Evolutionary conservation across 2,113 vertebrate species (phyloP).

Genomic region (Poeciliopsis prolifica): DNA sequence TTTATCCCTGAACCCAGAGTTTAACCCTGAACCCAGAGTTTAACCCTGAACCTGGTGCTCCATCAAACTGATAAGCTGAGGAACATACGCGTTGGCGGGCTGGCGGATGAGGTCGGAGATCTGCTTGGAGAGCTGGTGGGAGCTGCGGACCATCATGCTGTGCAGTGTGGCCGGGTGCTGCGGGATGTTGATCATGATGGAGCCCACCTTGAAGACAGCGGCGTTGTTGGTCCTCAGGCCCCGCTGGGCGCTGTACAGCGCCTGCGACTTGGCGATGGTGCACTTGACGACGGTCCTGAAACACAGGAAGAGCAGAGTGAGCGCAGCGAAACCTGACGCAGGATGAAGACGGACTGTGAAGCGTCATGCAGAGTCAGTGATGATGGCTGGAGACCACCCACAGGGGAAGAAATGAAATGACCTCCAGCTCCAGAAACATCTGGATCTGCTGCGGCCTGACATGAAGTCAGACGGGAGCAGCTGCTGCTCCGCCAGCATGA

Average conservation of each 20-base stretch:
- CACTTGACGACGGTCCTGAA: slow-evolving; percentile 98
- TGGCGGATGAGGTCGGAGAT: slow-evolving; percentile 98
- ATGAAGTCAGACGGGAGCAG: no score
- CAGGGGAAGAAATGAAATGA: no score
- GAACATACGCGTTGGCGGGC: slow-evolving; percentile 87
- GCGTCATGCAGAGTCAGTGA: slow-evolving; percentile 52
- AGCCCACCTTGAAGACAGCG: slow-evolving; percentile 94
- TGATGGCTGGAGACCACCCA: not conserved
- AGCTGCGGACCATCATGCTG: slow-evolving; percentile 99
- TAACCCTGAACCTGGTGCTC: no score
- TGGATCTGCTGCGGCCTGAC: no score
- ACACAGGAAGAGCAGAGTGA: slow-evolving; percentile 18
- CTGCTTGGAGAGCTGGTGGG: slow-evolving; percentile 98
- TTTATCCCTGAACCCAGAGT: no score
- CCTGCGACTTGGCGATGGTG: slow-evolving; percentile 98
- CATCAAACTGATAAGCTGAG: no score
- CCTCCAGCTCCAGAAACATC: no score
- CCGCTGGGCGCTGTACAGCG: slow-evolving; percentile 95
- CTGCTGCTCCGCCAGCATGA: no score
- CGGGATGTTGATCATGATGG: slow-evolving; percentile 97
- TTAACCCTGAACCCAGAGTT: no score
- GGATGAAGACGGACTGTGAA: slow-evolving; percentile 30
- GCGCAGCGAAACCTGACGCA: not conserved
- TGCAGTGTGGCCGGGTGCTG: slow-evolving; percentile 97
- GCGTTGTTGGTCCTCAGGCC: slow-evolving; percentile 95